A percentile compares a stretch with the other conserved stretches of the same genome.
Conservation (phyloP, 1,140 invertebrate species). For the Magallana gigas region DNA sequence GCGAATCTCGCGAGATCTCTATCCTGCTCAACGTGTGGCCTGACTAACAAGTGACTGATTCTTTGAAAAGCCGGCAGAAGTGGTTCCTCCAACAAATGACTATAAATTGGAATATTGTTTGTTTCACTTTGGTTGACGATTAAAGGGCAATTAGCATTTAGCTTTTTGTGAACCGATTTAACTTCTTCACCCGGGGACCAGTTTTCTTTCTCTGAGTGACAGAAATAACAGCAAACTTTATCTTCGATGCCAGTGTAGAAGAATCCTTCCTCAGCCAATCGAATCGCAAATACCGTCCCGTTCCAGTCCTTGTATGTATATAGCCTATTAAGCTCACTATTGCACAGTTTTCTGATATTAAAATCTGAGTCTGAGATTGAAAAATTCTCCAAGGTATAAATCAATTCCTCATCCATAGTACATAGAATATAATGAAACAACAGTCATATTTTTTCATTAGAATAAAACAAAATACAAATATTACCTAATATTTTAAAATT, state of each 20-base stretch:
- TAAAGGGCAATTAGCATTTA: no score
- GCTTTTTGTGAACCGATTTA: no score
- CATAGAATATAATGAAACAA: neutral
- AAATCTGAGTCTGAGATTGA: neutral
- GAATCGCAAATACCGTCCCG: constrained; percentile 84
- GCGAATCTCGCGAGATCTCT: constrained; percentile 20
- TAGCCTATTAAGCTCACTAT: constrained; percentile 80
- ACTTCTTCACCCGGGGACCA: no score
- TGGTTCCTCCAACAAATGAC: no score
- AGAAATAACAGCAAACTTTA: constrained; percentile 59
- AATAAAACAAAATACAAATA: no score
- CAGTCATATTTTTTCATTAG: neutral
- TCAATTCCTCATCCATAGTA: neutral
- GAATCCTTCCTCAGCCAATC: constrained; percentile 86
- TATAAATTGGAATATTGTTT: no score
- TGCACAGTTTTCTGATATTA: neutral
- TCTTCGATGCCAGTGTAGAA: constrained; percentile 48
- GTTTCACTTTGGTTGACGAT: no score
- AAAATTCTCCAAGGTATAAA: neutral
- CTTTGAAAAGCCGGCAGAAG: no score
- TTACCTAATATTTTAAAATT: no score
- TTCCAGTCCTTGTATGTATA: constrained; percentile 83
- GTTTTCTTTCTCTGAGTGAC: no score
- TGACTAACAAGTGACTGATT: no score
- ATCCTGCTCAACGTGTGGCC: no score